A percentile compares a stretch with the other conserved stretches of the same genome.
These are phyloP conservation scores for Leptura quadrifasciata DNA, from an alignment of 2,888 invertebrate species.

Conservation along the genomic window DNA sequence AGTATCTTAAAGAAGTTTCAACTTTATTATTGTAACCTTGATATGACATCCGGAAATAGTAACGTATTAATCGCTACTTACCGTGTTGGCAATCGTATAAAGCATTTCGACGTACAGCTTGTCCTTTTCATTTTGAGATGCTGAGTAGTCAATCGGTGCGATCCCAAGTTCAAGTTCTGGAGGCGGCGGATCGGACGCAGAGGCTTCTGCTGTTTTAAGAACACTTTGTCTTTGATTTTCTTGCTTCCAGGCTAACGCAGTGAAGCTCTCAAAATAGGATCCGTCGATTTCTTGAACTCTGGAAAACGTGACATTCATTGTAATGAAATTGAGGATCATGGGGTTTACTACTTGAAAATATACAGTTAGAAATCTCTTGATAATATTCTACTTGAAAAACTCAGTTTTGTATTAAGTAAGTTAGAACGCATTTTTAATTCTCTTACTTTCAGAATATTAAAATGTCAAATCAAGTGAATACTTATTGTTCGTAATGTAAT, in stretches of 20 bases:
- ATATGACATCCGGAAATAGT: too few relatives aligned
- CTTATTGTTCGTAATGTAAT: background rate
- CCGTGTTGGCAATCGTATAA: conserved; percentile 96
- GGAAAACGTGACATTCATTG: conserved; percentile 59
- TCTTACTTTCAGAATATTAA: background rate
- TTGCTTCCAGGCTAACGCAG: conserved; percentile 93
- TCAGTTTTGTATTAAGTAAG: background rate
- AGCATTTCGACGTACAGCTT: conserved; percentile 92
- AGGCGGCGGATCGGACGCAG: conserved; percentile 79
- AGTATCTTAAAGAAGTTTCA: too few relatives aligned
- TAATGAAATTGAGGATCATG: conserved; percentile 25
- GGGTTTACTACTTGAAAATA: conserved; percentile 13
- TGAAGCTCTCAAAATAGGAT: conserved; percentile 96
- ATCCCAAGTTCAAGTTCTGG: conserved; percentile 68
- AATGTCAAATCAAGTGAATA: background rate
- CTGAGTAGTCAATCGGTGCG: conserved; percentile 71
- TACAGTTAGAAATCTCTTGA: background rate
- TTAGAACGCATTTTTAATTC: background rate
- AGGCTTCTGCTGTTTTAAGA: conserved; percentile 81
- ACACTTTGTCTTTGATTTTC: conserved; percentile 90
- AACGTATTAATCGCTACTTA: conserved; percentile 72
- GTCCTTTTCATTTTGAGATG: conserved; percentile 77
- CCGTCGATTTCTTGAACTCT: conserved; percentile 97
- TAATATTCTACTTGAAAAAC: background rate
- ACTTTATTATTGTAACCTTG: too few relatives aligned